Conservation (phyloP, 2,888 invertebrate genomes). For the Tipula unca region DNA sequence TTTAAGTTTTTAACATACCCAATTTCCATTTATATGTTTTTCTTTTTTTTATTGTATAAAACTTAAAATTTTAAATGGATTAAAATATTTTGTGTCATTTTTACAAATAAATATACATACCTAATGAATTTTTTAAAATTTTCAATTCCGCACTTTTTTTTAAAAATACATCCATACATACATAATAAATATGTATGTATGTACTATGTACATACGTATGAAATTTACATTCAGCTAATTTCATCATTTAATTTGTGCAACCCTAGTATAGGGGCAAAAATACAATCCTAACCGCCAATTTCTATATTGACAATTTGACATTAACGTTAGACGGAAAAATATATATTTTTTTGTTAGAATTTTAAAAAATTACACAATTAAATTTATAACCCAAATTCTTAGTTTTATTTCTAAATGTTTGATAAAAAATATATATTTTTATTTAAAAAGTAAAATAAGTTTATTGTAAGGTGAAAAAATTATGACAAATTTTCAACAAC, state of each 20-base stretch:
- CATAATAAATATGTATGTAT: neutral
- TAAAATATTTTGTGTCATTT: neutral
- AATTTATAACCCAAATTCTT: neutral
- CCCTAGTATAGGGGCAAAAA: neutral
- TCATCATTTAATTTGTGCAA: neutral
- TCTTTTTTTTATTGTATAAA: neutral
- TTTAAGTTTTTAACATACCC: neutral
- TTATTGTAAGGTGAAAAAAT: neutral
- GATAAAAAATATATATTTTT: neutral
- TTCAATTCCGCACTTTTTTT: too few relatives aligned
- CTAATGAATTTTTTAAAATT: neutral
- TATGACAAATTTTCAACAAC: constrained; percentile 17
- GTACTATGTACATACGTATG: too few relatives aligned
- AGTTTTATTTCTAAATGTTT: constrained; percentile 14
- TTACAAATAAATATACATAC: neutral
- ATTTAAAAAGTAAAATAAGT: neutral
- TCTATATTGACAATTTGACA: neutral
- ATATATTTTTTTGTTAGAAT: neutral
- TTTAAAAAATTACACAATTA: neutral
- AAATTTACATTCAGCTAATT: neutral
- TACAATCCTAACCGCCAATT: neutral
- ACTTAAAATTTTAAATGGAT: neutral
- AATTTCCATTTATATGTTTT: neutral
- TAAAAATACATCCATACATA: neutral
- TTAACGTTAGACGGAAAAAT: neutral